A percentile compares a stretch with the other conserved stretches of the same genome.
Conservation (phyloP, 1,140 invertebrate genomes). For the Lanistes nyassanus region DNA sequence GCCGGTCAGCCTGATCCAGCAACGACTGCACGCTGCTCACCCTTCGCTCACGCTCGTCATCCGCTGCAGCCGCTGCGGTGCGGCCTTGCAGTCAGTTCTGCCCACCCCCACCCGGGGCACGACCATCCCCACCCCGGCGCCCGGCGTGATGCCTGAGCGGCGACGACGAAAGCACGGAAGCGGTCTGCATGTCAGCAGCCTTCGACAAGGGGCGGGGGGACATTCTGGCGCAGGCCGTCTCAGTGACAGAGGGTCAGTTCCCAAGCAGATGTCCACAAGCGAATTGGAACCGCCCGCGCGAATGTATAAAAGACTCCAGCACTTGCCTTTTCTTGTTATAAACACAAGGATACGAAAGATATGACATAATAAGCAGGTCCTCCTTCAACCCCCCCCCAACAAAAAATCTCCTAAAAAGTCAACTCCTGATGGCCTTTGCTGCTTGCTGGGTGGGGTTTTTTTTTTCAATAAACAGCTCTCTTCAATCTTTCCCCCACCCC, state of each 20-base stretch:
- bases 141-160: too few species aligned
- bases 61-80: conserved; percentile 25
- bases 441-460: too few species aligned
- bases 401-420: too few species aligned
- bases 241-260: too few species aligned
- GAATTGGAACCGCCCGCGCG: too few species aligned
- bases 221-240: background rate
- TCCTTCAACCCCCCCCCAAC: too few species aligned
- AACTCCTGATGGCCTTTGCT: too few species aligned
- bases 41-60: conserved; percentile 22
- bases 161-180: too few species aligned
- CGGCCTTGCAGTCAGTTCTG: conserved; percentile 1
- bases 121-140: background rate
- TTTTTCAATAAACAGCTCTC: too few species aligned
- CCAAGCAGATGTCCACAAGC: too few species aligned
- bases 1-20: conserved; percentile 29
- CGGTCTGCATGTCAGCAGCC: too few species aligned
- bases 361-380: background rate
- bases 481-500: too few species aligned
- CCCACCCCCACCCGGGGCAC: background rate
- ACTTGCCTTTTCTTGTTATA: conserved; percentile 14
- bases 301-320: background rate
- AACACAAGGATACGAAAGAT: conserved; percentile 13
- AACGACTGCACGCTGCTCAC: conserved; percentile 6
- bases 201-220: background rate